Percentiles rank a stretch among this genome's conserved stretches.
These are phyloP conservation scores for Sebastolobus alascanus DNA, from an alignment of 2,797 vertebrate genomes.

Conservation along the genomic window DNA sequence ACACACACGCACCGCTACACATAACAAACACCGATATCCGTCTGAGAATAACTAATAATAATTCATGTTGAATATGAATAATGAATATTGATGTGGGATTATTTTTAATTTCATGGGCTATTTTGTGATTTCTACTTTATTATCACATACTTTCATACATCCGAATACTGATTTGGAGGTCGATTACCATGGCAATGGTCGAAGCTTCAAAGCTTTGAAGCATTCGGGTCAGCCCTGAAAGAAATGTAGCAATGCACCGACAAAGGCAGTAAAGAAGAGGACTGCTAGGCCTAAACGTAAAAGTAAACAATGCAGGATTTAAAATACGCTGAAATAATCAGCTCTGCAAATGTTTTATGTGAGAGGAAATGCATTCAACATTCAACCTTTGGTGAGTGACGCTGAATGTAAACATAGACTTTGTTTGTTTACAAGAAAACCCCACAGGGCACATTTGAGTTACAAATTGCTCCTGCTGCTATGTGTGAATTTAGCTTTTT, in stretches of 20 bases:
- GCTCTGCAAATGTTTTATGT: neutral
- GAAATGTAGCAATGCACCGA: neutral
- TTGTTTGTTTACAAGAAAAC: slow-evolving; percentile 1
- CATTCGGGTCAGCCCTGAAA: too few relatives aligned
- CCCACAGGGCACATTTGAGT: neutral
- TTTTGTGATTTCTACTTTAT: too few relatives aligned
- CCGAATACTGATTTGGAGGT: too few relatives aligned
- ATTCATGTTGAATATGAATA: too few relatives aligned
- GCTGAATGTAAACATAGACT: neutral
- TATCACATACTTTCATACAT: neutral
- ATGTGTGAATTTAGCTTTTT: neutral
- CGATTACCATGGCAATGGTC: too few relatives aligned
- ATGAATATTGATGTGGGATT: too few relatives aligned
- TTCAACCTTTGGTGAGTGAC: neutral
- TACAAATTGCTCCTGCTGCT: neutral
- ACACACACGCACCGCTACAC: too few relatives aligned
- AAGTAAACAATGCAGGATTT: neutral
- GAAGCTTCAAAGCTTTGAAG: too few relatives aligned
- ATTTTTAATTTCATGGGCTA: too few relatives aligned
- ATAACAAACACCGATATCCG: too few relatives aligned
- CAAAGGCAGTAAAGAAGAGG: neutral
- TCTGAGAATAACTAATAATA: too few relatives aligned
- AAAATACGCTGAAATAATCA: neutral
- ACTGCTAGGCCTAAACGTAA: neutral
- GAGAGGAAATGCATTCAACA: neutral